Percentiles rank a stretch among this genome's conserved stretches.
phyloP scores from a whole-genome alignment of 2,888 invertebrate genomes.

The Mythimna pallens region DNA sequence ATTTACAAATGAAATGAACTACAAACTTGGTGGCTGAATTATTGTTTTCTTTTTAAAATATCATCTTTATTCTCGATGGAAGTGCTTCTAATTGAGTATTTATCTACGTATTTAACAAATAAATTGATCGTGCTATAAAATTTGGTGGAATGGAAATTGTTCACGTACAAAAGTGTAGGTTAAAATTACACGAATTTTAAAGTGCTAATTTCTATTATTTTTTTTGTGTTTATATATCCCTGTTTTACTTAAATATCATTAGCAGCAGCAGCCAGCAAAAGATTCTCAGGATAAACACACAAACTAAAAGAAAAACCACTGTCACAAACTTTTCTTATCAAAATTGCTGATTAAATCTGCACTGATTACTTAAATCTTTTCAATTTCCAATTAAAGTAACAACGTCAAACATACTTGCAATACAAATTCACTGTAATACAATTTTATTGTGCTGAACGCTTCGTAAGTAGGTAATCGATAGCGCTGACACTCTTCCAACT shows the following conservation, averaged over 20 bases:
- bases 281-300: background rate
- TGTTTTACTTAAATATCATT: background rate
- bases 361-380: background rate
- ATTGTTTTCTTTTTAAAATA: background rate
- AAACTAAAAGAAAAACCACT: background rate
- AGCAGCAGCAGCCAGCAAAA: background rate
- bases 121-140: background rate
- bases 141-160: too few species aligned
- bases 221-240: background rate
- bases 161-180: background rate
- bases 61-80: background rate
- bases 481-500: too few species aligned
- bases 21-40: background rate
- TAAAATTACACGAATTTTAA: background rate
- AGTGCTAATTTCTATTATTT: background rate
- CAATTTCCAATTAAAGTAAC: background rate
- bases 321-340: background rate
- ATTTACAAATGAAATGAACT: background rate
- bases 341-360: background rate
- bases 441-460: background rate
- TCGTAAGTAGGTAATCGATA: conserved; percentile 4
- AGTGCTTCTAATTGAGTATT: background rate
- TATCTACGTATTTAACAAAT: background rate
- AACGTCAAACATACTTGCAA: background rate
- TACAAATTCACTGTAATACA: background rate